Evolutionary conservation across 2,113 vertebrate genomes (phyloP).

Genomic region (Phycodurus eques): DNA sequence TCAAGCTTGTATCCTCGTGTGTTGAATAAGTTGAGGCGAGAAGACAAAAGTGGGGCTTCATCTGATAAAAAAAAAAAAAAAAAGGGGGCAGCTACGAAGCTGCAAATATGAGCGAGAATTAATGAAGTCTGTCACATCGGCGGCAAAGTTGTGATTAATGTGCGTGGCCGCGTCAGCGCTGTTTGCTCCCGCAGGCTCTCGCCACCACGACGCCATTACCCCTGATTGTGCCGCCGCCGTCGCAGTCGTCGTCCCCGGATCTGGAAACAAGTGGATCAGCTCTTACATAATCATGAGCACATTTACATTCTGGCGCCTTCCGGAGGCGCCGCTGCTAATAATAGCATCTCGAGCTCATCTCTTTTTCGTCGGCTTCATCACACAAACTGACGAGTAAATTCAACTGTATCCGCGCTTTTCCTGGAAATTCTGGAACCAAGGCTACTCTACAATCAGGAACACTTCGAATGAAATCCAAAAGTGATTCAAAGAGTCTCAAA

Average conservation of each 20-base stretch:
- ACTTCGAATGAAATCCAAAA: too few relatives aligned
- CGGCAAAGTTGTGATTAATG: slow-evolving; percentile 4
- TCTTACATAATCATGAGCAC: slow-evolving; percentile 22
- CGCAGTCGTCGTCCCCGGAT: slow-evolving; percentile 11
- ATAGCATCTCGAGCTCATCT: slow-evolving; percentile 41
- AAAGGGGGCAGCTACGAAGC: neutral
- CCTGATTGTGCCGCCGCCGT: slow-evolving; percentile 29
- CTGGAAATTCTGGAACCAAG: neutral
- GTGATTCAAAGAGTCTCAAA: too few relatives aligned
- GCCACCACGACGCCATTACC: neutral
- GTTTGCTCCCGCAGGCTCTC: slow-evolving; percentile 23
- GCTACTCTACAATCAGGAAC: too few relatives aligned
- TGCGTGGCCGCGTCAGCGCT: neutral
- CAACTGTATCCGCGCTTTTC: neutral
- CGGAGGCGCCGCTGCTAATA: slow-evolving; percentile 51
- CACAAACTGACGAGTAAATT: neutral
- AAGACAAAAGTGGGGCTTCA: slow-evolving; percentile 1
- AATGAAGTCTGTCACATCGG: neutral
- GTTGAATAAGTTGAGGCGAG: neutral
- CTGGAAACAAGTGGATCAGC: slow-evolving; percentile 29
- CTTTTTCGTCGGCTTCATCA: slow-evolving; percentile 3
- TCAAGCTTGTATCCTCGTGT: slow-evolving; percentile 12
- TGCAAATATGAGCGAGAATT: slow-evolving; percentile 34
- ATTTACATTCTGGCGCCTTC: slow-evolving; percentile 38
- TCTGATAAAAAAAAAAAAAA: neutral